Evolutionary conservation across 1,140 invertebrate species (phyloP).

Genomic region (Schmidtea mediterranea): DNA sequence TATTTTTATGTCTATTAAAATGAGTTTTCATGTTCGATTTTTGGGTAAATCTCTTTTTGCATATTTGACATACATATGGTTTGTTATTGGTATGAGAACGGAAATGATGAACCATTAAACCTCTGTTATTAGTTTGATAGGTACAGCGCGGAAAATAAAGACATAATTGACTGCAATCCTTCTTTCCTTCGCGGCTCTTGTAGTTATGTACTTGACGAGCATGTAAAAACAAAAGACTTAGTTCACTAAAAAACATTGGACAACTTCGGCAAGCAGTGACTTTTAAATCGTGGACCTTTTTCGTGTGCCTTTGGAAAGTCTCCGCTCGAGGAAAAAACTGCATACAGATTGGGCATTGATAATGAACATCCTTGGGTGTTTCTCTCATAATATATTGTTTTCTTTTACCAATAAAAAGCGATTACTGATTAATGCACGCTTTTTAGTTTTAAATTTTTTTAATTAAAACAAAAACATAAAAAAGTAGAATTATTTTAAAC

Average conservation of each 20-base stretch:
- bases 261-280: neutral
- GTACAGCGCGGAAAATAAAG: neutral
- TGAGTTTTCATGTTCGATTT: conserved; percentile 8
- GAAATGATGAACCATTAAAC: conserved; percentile 6
- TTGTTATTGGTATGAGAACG: conserved; percentile 7
- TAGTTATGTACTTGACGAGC: neutral
- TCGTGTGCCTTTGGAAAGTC: neutral
- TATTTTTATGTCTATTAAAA: conserved; percentile 5
- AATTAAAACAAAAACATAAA: no score
- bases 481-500: no score
- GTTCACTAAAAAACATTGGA: neutral
- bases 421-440: no score
- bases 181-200: neutral
- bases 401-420: no score
- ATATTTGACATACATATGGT: conserved; percentile 10
- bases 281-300: neutral
- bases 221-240: neutral
- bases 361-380: no score
- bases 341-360: neutral
- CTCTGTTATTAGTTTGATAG: neutral
- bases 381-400: no score
- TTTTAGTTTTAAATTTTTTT: no score
- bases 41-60: conserved; percentile 10
- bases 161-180: neutral
- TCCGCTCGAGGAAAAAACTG: neutral